A percentile compares a stretch with the other conserved stretches of the same genome.
phyloP scores from a whole-genome alignment of 2,888 invertebrate species.

The Eupsilia transversa region DNA sequence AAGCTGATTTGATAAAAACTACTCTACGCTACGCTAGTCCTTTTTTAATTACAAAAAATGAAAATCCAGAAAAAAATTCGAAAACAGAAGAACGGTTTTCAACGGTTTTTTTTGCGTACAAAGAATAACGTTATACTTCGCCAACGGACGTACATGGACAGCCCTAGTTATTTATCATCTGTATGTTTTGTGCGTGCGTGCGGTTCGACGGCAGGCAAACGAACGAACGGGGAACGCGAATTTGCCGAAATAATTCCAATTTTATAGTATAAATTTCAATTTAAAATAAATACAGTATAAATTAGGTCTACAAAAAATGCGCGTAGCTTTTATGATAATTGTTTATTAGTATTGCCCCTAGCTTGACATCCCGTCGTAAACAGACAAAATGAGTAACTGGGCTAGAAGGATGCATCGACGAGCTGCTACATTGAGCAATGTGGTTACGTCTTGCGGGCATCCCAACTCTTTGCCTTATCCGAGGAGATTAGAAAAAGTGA shows the following conservation, averaged over 20 bases:
- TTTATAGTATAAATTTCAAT: slow-evolving; percentile 29
- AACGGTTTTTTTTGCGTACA: neutral
- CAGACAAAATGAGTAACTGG: slow-evolving; percentile 95
- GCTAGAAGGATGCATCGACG: slow-evolving; percentile 97
- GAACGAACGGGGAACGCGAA: slow-evolving; percentile 61
- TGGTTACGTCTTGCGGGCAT: slow-evolving; percentile 97
- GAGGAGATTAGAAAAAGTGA: slow-evolving; percentile 96
- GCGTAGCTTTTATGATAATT: slow-evolving; percentile 43
- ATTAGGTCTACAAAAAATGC: slow-evolving; percentile 62
- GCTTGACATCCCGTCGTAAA: slow-evolving; percentile 56
- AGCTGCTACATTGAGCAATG: slow-evolving; percentile 97
- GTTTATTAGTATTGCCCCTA: slow-evolving; percentile 62
- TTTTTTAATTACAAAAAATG: neutral
- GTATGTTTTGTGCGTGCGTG: slow-evolving; percentile 55
- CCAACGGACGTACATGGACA: slow-evolving; percentile 15
- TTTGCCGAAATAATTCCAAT: slow-evolving; percentile 56
- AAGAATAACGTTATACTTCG: slow-evolving; percentile 11
- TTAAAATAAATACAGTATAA: slow-evolving; percentile 41
- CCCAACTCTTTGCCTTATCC: slow-evolving; percentile 95
- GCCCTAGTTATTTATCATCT: slow-evolving; percentile 59
- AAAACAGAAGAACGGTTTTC: neutral
- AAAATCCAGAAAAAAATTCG: neutral
- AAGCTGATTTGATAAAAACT: neutral
- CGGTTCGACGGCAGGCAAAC: slow-evolving; percentile 55
- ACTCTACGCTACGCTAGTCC: neutral